Base-by-base conservation (phyloP, 1,140 invertebrate genomes). In the Heliconius eleuchia region DNA sequence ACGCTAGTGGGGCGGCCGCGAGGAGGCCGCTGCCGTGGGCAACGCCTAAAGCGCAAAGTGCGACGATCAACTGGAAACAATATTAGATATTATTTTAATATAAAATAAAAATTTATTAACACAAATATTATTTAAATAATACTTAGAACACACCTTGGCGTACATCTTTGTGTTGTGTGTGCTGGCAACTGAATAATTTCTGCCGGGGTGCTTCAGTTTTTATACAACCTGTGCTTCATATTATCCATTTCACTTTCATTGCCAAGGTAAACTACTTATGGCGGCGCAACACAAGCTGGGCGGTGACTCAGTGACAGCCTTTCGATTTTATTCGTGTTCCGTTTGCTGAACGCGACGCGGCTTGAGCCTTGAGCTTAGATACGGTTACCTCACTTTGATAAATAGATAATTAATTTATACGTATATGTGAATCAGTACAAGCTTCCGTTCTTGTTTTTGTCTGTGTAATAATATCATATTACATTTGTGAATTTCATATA, bases 141-240 rank as follows among this genome's bases (percentile, higher is more conserved):
- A 30, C 23, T 66, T 23, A 23, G 8, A 79, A 91, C 91, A 84
- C 85, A 94, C 92, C 92, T 94, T 94, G 84, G 92, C 90, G 92
- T 89, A 94, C 92, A 94, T 94, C 92, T 92, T 93, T 88, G 84
- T 91, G 83, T 85, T 88, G 85, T 86, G 89, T 88, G 85, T 86
- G 90, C 88, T 92, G 92, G 92, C 82, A 93, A 93, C 91, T 94
- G 91, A 93, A 93, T 94, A 92, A 91, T 93, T 89, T 91, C 80
- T 84, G 75, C 77, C 83, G 85, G 84, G 83, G 73, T 77, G 78
- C 83, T 82, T 77, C 74, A 60, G 83, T 84, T 80, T 84, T 82
- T 84, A 84, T 84, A 84, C 81, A 81, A 52, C 71, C 50, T 74
- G 75, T 55, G 76, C 60, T 78, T 78, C 76, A 76, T 74, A 73